A percentile compares a stretch with the other conserved stretches of the same genome.
phyloP scores from a whole-genome alignment of 1,140 invertebrate species.

The Bombus terrestris region DNA sequence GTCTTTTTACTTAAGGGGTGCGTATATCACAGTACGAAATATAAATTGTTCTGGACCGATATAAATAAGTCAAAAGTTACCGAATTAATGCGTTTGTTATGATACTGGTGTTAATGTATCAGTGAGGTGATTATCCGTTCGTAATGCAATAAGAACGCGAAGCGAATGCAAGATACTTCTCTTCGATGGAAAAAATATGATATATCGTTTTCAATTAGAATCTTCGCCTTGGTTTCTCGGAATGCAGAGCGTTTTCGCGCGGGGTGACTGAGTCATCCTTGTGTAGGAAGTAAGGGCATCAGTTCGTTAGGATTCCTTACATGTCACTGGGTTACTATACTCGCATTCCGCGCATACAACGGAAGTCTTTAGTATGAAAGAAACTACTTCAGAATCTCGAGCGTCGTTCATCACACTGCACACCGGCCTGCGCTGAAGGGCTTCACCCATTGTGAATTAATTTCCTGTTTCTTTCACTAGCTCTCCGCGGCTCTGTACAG shows the following conservation, averaged over 20 bases:
- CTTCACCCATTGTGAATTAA: constrained; percentile 41
- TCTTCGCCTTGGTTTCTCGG: background rate
- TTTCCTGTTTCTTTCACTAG: constrained; percentile 23
- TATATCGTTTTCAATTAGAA: background rate
- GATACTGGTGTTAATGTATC: too few relatives aligned
- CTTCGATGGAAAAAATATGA: too few relatives aligned
- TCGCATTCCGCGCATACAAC: constrained; percentile 57
- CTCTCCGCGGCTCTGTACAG: background rate
- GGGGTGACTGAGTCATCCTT: constrained; percentile 27
- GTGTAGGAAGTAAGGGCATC: constrained; percentile 50
- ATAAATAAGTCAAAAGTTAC: too few relatives aligned
- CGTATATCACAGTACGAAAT: too few relatives aligned
- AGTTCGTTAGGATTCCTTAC: constrained; percentile 58
- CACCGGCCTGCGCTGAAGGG: constrained; percentile 15
- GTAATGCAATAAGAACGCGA: too few relatives aligned
- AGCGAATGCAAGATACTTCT: too few relatives aligned
- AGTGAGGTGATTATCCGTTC: rapidly evolving
- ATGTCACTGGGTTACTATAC: constrained; percentile 61
- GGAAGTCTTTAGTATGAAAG: constrained; percentile 56
- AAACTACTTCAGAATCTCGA: constrained; percentile 55
- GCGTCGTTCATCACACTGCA: constrained; percentile 25
- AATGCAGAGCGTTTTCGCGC: constrained; percentile 8
- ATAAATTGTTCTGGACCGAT: too few relatives aligned
- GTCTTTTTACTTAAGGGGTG: too few relatives aligned
- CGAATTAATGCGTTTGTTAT: too few relatives aligned